Percentiles rank a stretch among this genome's conserved stretches.
Conservation (phyloP, 2,797 vertebrate species). For the Premnoplex brunnescens region DNA sequence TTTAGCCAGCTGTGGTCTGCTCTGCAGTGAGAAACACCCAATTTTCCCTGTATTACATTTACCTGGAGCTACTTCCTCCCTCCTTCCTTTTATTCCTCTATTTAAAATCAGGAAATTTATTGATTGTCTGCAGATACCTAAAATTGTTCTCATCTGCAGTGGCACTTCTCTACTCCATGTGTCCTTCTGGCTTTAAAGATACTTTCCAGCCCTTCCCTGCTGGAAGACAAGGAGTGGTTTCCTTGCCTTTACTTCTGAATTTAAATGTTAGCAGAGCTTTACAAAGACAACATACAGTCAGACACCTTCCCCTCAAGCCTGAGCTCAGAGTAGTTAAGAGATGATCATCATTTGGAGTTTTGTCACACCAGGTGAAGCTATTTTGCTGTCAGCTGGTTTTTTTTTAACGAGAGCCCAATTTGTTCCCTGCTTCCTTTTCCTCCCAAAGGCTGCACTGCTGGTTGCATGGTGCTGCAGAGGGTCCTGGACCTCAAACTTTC, state of each 20-base stretch:
- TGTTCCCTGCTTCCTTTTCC: background rate
- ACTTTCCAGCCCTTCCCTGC: background rate
- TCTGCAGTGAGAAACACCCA: background rate
- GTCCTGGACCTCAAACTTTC: background rate
- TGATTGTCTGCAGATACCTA: background rate
- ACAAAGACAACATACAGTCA: background rate
- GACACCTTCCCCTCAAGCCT: background rate
- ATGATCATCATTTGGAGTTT: background rate
- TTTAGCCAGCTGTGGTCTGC: background rate
- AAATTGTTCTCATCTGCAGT: background rate
- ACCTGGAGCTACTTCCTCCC: background rate
- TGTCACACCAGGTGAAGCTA: background rate
- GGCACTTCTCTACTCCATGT: background rate
- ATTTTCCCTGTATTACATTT: background rate
- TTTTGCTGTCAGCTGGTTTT: background rate
- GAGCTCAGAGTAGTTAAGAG: background rate
- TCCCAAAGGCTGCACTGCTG: rapidly evolving
- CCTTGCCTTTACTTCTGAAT: background rate
- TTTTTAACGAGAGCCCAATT: background rate
- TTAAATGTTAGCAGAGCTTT: background rate
- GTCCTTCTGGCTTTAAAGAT: background rate
- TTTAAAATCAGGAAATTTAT: background rate
- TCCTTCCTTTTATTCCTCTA: background rate
- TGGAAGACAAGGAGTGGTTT: background rate
- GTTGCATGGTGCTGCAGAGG: background rate